A percentile compares a stretch with the other conserved stretches of the same genome.
Conservation (phyloP, 2,888 invertebrate species). For the Malthinus flaveolus region DNA sequence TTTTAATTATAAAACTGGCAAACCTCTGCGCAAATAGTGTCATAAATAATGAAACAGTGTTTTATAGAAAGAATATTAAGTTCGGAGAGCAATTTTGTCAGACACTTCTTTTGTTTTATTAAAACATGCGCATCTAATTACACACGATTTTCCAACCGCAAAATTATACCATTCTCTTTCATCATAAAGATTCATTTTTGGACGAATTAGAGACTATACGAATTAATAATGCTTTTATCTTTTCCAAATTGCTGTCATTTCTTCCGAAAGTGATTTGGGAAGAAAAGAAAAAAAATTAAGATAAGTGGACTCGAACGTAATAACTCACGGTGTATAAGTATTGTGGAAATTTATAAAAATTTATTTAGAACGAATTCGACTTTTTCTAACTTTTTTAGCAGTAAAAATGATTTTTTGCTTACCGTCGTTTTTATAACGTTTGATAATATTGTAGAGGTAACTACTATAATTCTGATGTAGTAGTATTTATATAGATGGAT, state of each 20-base stretch:
- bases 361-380: too few species aligned
- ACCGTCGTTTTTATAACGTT: too few species aligned
- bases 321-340: too few species aligned
- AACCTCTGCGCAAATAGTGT: slow-evolving; percentile 26
- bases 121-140: slow-evolving; percentile 35
- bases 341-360: too few species aligned
- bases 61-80: slow-evolving; percentile 33
- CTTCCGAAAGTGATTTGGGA: slow-evolving; percentile 4
- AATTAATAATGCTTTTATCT: slow-evolving; percentile 32
- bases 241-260: slow-evolving; percentile 30
- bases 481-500: too few species aligned
- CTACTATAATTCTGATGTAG: too few species aligned
- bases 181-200: slow-evolving; percentile 30
- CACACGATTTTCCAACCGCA: slow-evolving; percentile 21
- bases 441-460: too few species aligned
- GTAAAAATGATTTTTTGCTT: too few species aligned
- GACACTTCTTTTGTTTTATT: slow-evolving; percentile 32
- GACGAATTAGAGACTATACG: slow-evolving; percentile 25
- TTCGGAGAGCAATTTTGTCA: slow-evolving; percentile 27
- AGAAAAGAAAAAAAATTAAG: background rate
- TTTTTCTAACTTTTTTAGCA: too few species aligned
- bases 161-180: slow-evolving; percentile 29
- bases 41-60: slow-evolving; percentile 31
- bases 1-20: slow-evolving; percentile 27
- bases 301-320: too few species aligned